Evolutionary conservation across 37 sponge, comb jelly and placozoan species (phyloP).

Genomic region (Mnemiopsis leidyi): DNA sequence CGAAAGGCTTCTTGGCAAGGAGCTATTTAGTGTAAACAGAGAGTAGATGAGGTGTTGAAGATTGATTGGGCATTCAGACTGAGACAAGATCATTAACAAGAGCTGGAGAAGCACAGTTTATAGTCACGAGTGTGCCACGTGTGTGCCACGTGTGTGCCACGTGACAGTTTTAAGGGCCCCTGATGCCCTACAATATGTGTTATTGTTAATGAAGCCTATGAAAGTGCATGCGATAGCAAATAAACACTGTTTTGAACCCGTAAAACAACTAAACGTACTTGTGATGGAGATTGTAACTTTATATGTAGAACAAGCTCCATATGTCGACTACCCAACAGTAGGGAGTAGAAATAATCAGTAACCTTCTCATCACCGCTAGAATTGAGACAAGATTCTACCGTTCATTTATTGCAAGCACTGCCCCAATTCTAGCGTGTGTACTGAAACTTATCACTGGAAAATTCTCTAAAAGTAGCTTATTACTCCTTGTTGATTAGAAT

Average conservation of each 20-base stretch:
- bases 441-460: no score
- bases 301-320: background rate
- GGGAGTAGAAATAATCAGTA: no score
- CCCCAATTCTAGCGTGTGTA: no score
- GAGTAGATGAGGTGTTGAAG: background rate
- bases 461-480: no score
- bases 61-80: background rate
- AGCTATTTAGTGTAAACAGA: background rate
- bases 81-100: background rate
- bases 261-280: background rate
- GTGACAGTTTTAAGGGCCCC: background rate
- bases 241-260: constrained; percentile 37
- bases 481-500: no score
- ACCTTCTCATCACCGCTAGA: no score
- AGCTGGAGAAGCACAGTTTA: background rate
- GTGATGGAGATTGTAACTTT: background rate
- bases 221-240: background rate
- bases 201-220: background rate
- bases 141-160: background rate
- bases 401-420: no score
- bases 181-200: background rate
- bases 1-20: background rate
- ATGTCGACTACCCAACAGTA: no score
- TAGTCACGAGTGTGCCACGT: background rate
- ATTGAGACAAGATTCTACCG: no score